Conservation (phyloP, 30 jellyfish, hydroid and myxozoan genomes). For the Hydractinia echinata region DNA sequence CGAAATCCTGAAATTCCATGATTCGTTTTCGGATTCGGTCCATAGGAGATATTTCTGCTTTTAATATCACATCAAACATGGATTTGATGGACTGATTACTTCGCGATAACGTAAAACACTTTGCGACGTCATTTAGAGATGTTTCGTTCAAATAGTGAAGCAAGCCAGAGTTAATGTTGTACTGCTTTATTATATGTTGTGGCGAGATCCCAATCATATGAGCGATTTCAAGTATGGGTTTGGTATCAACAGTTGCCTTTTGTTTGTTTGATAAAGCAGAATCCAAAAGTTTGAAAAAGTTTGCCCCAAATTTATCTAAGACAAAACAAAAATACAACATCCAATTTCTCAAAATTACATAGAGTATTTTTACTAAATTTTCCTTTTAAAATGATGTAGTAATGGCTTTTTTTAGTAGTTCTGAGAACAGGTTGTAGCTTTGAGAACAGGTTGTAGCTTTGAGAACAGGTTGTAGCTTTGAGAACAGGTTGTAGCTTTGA, state of each 20-base stretch:
- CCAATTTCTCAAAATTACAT: too few relatives aligned
- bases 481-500: too few relatives aligned
- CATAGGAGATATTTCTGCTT: too few relatives aligned
- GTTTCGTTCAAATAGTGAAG: background rate
- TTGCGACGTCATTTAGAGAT: background rate
- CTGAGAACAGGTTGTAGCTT: too few relatives aligned
- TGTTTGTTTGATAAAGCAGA: background rate
- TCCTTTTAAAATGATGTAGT: too few relatives aligned
- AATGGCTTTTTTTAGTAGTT: too few relatives aligned
- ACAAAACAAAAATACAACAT: background rate
- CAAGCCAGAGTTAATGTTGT: background rate
- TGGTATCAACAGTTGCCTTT: background rate
- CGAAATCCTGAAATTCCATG: background rate
- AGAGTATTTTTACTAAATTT: too few relatives aligned
- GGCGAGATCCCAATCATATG: background rate
- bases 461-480: too few relatives aligned
- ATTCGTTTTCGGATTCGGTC: background rate
- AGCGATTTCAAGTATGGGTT: background rate
- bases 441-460: too few relatives aligned
- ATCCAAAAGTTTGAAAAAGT: background rate
- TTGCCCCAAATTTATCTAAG: conserved; percentile 4
- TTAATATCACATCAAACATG: background rate
- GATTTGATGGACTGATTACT: background rate
- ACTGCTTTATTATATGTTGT: background rate
- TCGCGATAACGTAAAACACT: background rate